phyloP scores from a whole-genome alignment of 2,797 vertebrate species.

The Phataginus tricuspis region DNA sequence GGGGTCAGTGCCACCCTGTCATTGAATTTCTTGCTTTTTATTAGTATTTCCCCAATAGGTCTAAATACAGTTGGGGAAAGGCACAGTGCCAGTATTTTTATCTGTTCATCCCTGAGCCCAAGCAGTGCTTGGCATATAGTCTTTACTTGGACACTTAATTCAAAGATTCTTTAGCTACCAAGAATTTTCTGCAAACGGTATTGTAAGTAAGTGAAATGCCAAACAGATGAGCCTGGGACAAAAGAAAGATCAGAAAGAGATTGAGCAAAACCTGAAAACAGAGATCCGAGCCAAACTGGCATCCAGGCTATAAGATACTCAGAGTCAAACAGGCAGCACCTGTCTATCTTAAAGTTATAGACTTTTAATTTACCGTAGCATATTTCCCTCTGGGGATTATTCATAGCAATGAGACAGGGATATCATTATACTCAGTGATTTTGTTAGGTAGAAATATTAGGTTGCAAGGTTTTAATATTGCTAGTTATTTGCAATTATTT shows the following conservation, averaged over 20 bases:
- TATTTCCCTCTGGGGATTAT: background rate
- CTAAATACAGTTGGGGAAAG: background rate
- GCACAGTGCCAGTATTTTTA: background rate
- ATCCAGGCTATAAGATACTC: background rate
- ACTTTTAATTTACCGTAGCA: background rate
- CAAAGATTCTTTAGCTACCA: constrained; percentile 12
- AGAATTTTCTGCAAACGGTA: background rate
- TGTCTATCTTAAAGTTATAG: background rate
- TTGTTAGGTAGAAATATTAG: background rate
- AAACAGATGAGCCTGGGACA: background rate
- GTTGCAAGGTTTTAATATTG: background rate
- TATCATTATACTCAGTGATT: background rate
- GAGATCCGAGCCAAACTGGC: background rate
- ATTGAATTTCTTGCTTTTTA: background rate
- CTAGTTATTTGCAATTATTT: background rate
- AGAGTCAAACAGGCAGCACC: background rate
- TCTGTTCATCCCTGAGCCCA: background rate
- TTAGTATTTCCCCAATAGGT: background rate
- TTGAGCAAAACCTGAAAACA: background rate
- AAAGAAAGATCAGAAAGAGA: background rate
- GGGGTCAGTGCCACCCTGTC: background rate
- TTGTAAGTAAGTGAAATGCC: constrained; percentile 31
- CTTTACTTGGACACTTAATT: background rate
- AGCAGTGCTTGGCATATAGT: background rate
- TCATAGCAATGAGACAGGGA: background rate